Percentiles rank a stretch among this genome's conserved stretches.
These are phyloP conservation scores for Pholis gunnellus DNA, from an alignment of 2,113 vertebrate species.

Conservation along the genomic window DNA sequence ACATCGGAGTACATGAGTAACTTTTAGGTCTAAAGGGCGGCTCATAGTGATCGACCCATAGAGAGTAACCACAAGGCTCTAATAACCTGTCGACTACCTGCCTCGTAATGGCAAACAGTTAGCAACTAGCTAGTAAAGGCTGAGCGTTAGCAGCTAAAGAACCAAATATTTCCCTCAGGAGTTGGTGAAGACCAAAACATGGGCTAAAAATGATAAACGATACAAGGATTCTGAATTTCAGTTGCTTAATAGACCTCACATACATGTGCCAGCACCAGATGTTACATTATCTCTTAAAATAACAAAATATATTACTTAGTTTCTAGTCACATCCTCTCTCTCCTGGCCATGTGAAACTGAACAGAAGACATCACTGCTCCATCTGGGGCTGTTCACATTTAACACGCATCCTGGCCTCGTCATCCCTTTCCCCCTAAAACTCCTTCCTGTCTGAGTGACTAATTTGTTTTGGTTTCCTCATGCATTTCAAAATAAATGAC, in stretches of 20 bases:
- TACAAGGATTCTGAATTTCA: background rate
- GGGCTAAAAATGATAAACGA: background rate
- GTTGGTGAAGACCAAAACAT: background rate
- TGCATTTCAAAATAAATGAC: slow-evolving; percentile 49
- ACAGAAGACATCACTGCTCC: slow-evolving; percentile 52
- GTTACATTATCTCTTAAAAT: background rate
- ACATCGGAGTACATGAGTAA: background rate
- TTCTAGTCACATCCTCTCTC: slow-evolving; percentile 1
- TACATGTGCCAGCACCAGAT: background rate
- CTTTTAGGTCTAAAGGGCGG: background rate
- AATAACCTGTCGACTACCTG: no score
- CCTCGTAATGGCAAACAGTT: background rate
- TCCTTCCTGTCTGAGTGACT: slow-evolving; percentile 63
- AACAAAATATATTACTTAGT: background rate
- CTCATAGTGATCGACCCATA: no score
- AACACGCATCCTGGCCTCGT: slow-evolving; percentile 41
- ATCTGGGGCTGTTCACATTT: slow-evolving; percentile 49
- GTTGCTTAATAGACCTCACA: background rate
- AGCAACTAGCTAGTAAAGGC: background rate
- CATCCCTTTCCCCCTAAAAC: background rate
- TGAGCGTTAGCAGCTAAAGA: background rate
- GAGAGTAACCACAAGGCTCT: background rate
- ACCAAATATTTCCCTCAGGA: background rate
- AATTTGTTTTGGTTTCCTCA: slow-evolving; percentile 61
- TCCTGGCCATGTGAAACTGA: slow-evolving; percentile 48